Evolutionary conservation across 1,140 invertebrate genomes (phyloP).

Genomic region (Chrysopa pallens): DNA sequence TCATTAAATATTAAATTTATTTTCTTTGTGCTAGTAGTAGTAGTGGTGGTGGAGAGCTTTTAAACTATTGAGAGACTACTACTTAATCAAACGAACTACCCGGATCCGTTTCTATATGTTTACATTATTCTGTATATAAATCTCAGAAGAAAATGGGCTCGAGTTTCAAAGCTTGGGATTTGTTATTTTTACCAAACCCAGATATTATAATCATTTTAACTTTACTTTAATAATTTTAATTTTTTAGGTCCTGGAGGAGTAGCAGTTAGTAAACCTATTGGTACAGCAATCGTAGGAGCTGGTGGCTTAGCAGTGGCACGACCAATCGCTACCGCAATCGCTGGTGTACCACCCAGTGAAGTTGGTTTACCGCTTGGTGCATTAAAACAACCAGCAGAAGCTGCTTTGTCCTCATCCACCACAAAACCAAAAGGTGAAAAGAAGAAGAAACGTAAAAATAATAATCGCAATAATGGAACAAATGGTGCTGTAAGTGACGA

Average conservation of each 20-base stretch:
- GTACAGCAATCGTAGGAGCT: slow-evolving; percentile 42
- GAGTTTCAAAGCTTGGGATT: too few species aligned
- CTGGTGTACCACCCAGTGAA: slow-evolving; percentile 37
- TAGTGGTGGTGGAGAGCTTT: background rate
- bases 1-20: background rate
- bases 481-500: background rate
- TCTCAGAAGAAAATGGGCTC: too few species aligned
- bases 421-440: slow-evolving; percentile 2
- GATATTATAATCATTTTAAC: too few species aligned
- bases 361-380: slow-evolving; percentile 14
- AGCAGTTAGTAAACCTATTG: slow-evolving; percentile 45
- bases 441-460: slow-evolving; percentile 7
- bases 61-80: too few species aligned
- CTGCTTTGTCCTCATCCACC: slow-evolving; percentile 2
- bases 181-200: too few species aligned
- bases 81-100: too few species aligned
- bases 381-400: slow-evolving; percentile 13
- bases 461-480: slow-evolving; percentile 2
- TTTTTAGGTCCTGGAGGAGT: slow-evolving; percentile 38
- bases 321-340: slow-evolving; percentile 49
- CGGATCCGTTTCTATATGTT: too few species aligned
- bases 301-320: slow-evolving; percentile 43
- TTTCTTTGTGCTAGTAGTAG: background rate
- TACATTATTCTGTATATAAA: too few species aligned
- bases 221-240: too few species aligned